Conservation (phyloP, 2,888 invertebrate species). For the Pseudoips prasinana region DNA sequence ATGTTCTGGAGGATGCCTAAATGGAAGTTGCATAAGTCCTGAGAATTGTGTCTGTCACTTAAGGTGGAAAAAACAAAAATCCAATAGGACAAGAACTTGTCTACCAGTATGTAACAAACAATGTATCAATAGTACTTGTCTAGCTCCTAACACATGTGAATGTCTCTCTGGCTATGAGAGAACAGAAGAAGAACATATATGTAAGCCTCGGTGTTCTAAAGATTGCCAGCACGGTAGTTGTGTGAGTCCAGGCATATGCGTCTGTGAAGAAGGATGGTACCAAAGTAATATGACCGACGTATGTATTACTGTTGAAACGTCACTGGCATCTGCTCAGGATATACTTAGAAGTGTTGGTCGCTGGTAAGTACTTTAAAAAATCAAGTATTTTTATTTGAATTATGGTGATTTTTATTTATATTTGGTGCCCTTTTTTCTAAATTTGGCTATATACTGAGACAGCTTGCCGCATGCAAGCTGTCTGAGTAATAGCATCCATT, state of each 20-base stretch:
- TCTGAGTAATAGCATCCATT: too few relatives aligned
- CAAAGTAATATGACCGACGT: too few relatives aligned
- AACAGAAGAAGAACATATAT: neutral
- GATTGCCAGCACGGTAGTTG: neutral
- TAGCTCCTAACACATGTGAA: slow-evolving; percentile 1
- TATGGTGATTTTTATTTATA: too few relatives aligned
- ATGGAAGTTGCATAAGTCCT: slow-evolving; percentile 12
- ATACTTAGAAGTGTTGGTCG: too few relatives aligned
- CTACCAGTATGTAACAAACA: neutral
- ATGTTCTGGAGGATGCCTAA: slow-evolving; percentile 9
- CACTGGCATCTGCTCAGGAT: too few relatives aligned
- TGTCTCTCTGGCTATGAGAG: neutral
- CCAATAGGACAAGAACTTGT: slow-evolving; percentile 2
- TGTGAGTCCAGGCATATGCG: neutral
- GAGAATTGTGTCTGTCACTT: slow-evolving; percentile 8
- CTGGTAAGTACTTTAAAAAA: too few relatives aligned
- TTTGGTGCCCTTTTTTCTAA: too few relatives aligned
- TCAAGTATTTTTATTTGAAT: too few relatives aligned
- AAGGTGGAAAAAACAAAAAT: slow-evolving; percentile 5
- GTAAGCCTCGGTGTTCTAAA: slow-evolving; percentile 1
- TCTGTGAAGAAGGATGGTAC: neutral
- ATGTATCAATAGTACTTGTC: slow-evolving; percentile 3
- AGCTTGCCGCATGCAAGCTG: too few relatives aligned
- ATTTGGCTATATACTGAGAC: too few relatives aligned
- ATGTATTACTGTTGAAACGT: too few relatives aligned